Evolutionary conservation across 2,888 invertebrate genomes (phyloP).

Genomic region (Drosophila multiciliata): DNA sequence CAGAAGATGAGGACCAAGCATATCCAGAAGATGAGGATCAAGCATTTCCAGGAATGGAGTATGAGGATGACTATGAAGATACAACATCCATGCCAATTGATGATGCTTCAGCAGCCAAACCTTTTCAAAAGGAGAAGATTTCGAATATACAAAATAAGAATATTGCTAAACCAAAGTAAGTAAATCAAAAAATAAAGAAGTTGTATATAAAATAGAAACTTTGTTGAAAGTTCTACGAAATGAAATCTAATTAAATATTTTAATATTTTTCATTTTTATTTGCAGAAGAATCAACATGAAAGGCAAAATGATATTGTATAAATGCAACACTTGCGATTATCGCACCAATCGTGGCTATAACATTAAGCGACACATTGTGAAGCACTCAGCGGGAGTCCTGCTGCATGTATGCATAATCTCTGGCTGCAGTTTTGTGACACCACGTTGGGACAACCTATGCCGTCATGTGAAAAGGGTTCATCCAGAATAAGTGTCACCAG

Average conservation of each 20-base stretch:
- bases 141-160: slow-evolving; percentile 7
- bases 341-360: slow-evolving; percentile 45
- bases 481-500: slow-evolving; percentile 13
- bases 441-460: slow-evolving; percentile 46
- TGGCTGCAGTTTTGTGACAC: slow-evolving; percentile 39
- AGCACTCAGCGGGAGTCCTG: slow-evolving; percentile 20
- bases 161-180: slow-evolving; percentile 31
- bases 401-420: slow-evolving; percentile 49
- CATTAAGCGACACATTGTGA: slow-evolving; percentile 44
- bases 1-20: neutral
- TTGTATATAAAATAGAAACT: neutral
- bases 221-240: neutral
- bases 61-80: neutral
- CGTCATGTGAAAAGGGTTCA: slow-evolving; percentile 40
- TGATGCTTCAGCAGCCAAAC: neutral
- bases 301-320: slow-evolving; percentile 28
- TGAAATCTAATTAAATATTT: neutral
- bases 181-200: neutral
- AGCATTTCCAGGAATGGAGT: neutral
- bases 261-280: neutral
- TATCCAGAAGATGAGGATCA: neutral
- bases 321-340: slow-evolving; percentile 39
- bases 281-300: slow-evolving; percentile 25
- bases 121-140: neutral
- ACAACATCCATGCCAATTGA: neutral